Evolutionary conservation across 2,113 vertebrate species (phyloP), one percentile per base, ranked within the genome.

Genomic region (Toxostoma redivivum): DNA sequence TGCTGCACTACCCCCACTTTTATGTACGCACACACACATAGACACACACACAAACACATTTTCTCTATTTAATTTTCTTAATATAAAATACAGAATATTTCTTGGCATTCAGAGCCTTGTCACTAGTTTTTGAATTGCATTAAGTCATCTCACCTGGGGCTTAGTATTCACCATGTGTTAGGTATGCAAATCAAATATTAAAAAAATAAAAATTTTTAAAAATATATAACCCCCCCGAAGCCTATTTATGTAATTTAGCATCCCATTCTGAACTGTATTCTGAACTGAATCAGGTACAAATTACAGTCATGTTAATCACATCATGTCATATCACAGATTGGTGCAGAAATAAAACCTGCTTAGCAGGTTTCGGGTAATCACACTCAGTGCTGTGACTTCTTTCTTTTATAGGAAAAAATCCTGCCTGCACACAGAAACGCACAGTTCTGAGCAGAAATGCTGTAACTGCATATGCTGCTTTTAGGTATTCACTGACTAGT

Each of bases 81-180:
- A 87, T 85, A 79, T 71, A 66, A 92, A 95, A 91, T 53, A 58
- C 22, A 85, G 53, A 90, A 5, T 10, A 76, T 90, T 91, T 84
- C 38, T 92, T 87, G 66, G n/a, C 84, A 81, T 50, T 21, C n/a
- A 72, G n/a, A 51, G 19, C 40, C 61, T 91, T 82, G 44, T 72
- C 57, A 57, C 70, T 79, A 33, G 35, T 51, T 84, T 73, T 33
- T 42, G 62, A 91, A 85, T 57, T 86, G 12, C 33, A 82, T 89
- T 89, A 91, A 87, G 50, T 69, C 54, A 66, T 92, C 81, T 77
- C 74, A 95, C 62, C 89, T 86, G 81, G 5, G 74, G 84, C 85
- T 85, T 82, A 61, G 45, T 40, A 47, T 82, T 94, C 35, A 70
- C 24, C 20, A 16, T 2, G 5, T 24, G 33, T 17, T 38, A 77